A percentile compares a stretch with the other conserved stretches of the same genome.
Evolutionary conservation across 2,797 vertebrate species (phyloP).

Genomic region (Alcedo quadribrachys): DNA sequence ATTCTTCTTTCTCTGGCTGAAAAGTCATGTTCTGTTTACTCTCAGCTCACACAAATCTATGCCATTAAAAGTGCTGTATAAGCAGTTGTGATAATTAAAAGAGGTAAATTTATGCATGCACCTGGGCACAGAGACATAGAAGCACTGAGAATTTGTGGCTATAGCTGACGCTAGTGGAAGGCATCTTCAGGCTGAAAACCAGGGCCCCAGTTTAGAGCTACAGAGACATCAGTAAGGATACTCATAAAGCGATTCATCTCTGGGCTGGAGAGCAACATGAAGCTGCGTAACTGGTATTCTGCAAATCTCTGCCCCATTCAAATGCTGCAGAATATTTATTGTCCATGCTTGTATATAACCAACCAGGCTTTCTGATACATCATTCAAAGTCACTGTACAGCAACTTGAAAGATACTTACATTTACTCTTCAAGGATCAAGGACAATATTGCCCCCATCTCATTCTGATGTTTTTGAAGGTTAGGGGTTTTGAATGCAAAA

Average conservation of each 20-base stretch:
- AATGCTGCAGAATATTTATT: neutral
- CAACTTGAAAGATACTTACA: neutral
- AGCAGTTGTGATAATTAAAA: neutral
- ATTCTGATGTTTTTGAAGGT: neutral
- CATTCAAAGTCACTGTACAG: neutral
- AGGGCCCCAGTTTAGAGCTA: neutral
- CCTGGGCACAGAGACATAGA: neutral
- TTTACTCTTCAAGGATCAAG: neutral
- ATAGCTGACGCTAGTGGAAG: neutral
- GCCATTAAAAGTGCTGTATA: neutral
- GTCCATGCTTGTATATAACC: neutral
- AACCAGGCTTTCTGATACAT: neutral
- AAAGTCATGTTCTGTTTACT: conserved; percentile 4
- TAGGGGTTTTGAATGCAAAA: neutral
- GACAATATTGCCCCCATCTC: neutral
- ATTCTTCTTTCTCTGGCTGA: neutral
- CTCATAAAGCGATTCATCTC: neutral
- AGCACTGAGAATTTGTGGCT: neutral
- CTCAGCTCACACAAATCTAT: neutral
- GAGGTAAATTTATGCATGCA: neutral
- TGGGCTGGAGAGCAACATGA: neutral
- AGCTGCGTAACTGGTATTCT: neutral
- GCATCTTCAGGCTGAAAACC: neutral
- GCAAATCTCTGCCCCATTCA: neutral
- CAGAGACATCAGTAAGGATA: neutral